These are phyloP conservation scores for Microtus montanus DNA, from an alignment of 2,113 vertebrate genomes.

Conservation along the genomic window DNA sequence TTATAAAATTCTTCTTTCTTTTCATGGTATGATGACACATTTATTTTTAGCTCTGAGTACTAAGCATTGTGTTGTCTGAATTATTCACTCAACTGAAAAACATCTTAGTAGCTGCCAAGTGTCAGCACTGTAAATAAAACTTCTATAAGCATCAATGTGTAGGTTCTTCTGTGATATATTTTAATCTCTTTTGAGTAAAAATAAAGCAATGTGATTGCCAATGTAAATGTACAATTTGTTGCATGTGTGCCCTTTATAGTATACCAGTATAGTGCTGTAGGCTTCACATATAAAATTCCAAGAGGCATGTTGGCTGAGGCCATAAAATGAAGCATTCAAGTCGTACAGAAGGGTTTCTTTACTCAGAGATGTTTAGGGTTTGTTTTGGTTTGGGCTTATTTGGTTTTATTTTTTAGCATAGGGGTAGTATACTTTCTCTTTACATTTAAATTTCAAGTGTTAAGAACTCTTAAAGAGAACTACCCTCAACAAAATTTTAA, in stretches of 20 bases:
- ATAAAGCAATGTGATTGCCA: background rate
- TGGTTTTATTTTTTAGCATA: background rate
- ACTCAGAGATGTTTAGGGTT: background rate
- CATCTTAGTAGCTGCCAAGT: background rate
- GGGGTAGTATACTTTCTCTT: background rate
- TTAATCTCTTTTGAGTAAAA: background rate
- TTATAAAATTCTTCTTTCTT: background rate
- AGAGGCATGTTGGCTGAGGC: background rate
- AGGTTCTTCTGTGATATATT: background rate
- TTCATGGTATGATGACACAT: background rate
- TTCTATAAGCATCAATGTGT: background rate
- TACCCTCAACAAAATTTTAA: background rate
- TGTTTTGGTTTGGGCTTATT: background rate
- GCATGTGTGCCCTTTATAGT: background rate
- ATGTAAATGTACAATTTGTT: background rate
- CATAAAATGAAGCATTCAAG: background rate
- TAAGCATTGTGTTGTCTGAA: background rate
- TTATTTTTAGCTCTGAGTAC: background rate
- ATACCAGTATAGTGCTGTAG: background rate
- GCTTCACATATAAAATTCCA: background rate
- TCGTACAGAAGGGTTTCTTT: background rate
- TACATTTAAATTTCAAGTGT: background rate
- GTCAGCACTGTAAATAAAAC: background rate
- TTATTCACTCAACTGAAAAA: background rate
- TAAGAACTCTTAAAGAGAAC: background rate